These are phyloP conservation scores for Byasa hedistus DNA, from an alignment of 2,888 invertebrate genomes.

Conservation along the genomic window DNA sequence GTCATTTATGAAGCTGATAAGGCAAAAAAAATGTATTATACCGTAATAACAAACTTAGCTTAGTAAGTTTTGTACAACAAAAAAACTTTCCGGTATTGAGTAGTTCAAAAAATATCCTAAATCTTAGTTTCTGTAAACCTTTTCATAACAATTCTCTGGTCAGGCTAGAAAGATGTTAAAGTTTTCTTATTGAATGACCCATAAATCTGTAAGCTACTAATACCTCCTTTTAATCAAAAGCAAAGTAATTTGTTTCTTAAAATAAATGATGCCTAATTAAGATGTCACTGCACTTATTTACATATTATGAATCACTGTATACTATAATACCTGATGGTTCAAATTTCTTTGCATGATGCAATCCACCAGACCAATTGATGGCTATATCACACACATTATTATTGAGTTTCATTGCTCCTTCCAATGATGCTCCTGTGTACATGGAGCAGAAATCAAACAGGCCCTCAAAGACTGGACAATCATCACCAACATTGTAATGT, in stretches of 20 bases:
- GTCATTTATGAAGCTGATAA: no score
- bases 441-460: constrained; percentile 98
- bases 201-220: no score
- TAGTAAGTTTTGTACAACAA: background rate
- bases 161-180: no score
- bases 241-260: no score
- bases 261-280: no score
- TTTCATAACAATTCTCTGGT: no score
- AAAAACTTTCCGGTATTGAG: background rate
- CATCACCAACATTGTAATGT: constrained; percentile 98
- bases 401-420: constrained; percentile 97
- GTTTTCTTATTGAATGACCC: no score
- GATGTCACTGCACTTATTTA: no score
- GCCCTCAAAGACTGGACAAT: constrained; percentile 97
- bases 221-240: no score
- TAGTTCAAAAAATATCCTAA: no score
- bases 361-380: constrained; percentile 99
- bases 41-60: background rate
- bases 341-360: constrained; percentile 99
- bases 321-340: constrained; percentile 90
- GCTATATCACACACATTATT: constrained; percentile 98
- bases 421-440: constrained; percentile 98
- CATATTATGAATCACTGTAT: background rate
- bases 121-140: background rate
- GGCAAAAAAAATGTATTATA: no score